Evolutionary conservation across 2,113 vertebrate genomes (phyloP).

Genomic region (Pristiophorus japonicus): DNA sequence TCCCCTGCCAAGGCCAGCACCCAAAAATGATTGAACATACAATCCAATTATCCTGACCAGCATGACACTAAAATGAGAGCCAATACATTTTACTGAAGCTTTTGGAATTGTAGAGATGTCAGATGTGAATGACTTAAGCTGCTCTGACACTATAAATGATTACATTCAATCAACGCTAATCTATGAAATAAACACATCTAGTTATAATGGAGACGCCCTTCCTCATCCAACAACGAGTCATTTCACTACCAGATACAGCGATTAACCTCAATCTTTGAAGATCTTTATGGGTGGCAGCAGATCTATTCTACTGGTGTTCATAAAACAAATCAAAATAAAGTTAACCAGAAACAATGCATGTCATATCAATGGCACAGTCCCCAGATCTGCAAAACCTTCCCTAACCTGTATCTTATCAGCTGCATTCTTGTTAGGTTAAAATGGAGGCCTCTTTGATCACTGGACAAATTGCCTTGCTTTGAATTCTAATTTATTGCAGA

Average conservation of each 20-base stretch:
- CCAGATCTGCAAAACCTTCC: constrained; percentile 8
- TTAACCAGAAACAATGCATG: neutral
- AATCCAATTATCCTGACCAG: neutral
- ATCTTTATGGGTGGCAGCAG: neutral
- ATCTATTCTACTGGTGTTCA: neutral
- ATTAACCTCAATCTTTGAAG: constrained; percentile 32
- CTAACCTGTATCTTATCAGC: constrained; percentile 2
- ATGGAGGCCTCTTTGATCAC: neutral
- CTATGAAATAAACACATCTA: neutral
- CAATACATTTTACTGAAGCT: neutral
- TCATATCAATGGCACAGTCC: neutral
- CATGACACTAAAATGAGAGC: neutral
- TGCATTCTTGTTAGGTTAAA: neutral
- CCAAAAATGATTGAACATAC: neutral
- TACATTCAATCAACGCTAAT: neutral
- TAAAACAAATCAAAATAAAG: constrained; percentile 12
- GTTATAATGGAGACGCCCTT: neutral
- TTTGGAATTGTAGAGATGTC: neutral
- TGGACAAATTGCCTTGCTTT: neutral
- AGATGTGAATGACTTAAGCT: neutral
- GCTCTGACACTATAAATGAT: neutral
- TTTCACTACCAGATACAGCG: neutral
- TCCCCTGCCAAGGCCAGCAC: neutral
- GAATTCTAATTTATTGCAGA: neutral
- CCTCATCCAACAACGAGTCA: neutral